A percentile compares a stretch with the other conserved stretches of the same genome.
phyloP scores from a whole-genome alignment of 2,888 invertebrate genomes.

The Listrodromus nycthemerus region DNA sequence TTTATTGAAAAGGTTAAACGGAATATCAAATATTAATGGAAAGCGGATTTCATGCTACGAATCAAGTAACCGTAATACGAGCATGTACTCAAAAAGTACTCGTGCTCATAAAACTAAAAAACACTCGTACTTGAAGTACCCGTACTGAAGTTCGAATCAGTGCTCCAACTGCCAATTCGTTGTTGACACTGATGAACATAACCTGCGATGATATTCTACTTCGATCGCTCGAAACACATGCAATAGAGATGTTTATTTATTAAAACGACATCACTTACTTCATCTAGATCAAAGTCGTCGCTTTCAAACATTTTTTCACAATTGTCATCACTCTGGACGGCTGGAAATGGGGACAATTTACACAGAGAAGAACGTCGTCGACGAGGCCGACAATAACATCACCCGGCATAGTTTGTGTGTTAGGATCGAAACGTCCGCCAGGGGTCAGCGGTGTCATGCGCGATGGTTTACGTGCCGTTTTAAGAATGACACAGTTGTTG shows the following conservation, averaged over 20 bases:
- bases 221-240: conserved; percentile 30
- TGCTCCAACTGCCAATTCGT: too few species aligned
- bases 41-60: too few species aligned
- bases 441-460: not conserved
- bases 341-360: not conserved
- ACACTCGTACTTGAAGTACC: too few species aligned
- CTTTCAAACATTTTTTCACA: conserved; percentile 69
- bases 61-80: too few species aligned
- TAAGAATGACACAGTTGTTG: not conserved
- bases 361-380: too few species aligned
- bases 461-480: not conserved
- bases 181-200: not conserved
- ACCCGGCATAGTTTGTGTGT: too few species aligned
- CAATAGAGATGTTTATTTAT: not conserved
- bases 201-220: conserved; percentile 10
- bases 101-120: too few species aligned
- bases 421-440: not conserved
- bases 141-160: too few species aligned
- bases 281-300: conserved; percentile 76
- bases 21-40: too few species aligned
- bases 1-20: too few species aligned
- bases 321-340: conserved; percentile 13
- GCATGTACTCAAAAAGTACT: too few species aligned
- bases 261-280: conserved; percentile 66
- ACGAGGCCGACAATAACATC: too few species aligned